Evolutionary conservation across 2,888 invertebrate species (phyloP).

Genomic region (Orthosia incerta): DNA sequence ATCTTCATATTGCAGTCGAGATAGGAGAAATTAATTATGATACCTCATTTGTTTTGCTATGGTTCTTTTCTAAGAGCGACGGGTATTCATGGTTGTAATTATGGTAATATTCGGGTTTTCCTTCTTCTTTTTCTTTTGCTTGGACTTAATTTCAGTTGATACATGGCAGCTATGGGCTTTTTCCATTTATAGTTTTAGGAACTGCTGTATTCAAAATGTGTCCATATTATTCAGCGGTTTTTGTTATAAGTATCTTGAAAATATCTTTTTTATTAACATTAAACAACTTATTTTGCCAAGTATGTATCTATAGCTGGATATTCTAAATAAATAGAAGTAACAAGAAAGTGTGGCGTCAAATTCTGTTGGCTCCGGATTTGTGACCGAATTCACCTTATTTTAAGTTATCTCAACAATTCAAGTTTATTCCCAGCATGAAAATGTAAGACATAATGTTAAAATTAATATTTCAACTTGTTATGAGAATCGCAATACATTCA

Average conservation of each 20-base stretch:
- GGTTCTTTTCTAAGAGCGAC: not conserved
- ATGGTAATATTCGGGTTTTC: not conserved
- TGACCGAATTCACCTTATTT: not conserved
- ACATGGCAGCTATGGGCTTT: not conserved
- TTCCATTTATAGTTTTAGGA: not conserved
- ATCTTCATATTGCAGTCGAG: slow-evolving; percentile 36
- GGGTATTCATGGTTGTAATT: not conserved
- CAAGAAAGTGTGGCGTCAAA: too few relatives aligned
- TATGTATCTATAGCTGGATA: too few relatives aligned
- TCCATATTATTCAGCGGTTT: too few relatives aligned
- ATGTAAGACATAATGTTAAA: slow-evolving; percentile 59
- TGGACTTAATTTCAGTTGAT: not conserved
- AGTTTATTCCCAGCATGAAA: slow-evolving; percentile 35
- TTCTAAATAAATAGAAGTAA: too few relatives aligned
- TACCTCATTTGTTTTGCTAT: slow-evolving; percentile 25
- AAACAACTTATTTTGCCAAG: too few relatives aligned
- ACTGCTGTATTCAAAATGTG: too few relatives aligned
- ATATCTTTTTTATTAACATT: too few relatives aligned
- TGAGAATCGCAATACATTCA: slow-evolving; percentile 71
- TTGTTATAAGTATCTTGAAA: too few relatives aligned
- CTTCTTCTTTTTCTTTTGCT: not conserved
- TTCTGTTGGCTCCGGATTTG: too few relatives aligned
- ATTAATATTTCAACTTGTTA: slow-evolving; percentile 70
- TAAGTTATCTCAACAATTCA: not conserved
- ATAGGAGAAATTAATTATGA: slow-evolving; percentile 45